These are phyloP conservation scores for Leptopterna dolabrata DNA, from an alignment of 2,888 invertebrate species.

Conservation along the genomic window DNA sequence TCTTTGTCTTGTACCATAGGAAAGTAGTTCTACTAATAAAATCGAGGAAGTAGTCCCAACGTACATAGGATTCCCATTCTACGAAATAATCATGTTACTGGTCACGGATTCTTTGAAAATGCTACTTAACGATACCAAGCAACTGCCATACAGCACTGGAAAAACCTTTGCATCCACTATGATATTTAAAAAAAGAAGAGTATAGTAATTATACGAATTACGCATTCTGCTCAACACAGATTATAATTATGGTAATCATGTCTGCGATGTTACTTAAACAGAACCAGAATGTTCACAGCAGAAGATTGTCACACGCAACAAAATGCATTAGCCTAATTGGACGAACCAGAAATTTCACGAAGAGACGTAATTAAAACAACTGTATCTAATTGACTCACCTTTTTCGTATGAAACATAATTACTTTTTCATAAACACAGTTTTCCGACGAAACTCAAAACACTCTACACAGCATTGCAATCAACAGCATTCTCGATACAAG, in stretches of 20 bases:
- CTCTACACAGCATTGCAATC: slow-evolving; percentile 45
- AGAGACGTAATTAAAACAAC: neutral
- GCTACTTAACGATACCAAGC: neutral
- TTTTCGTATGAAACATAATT: neutral
- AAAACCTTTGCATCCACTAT: neutral
- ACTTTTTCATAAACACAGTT: neutral
- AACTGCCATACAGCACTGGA: neutral
- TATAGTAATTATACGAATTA: neutral
- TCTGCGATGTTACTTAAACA: neutral
- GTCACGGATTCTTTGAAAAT: too few relatives aligned
- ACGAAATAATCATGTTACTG: too few relatives aligned
- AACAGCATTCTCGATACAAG: slow-evolving; percentile 40
- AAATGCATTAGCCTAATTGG: slow-evolving; percentile 1
- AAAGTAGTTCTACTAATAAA: too few relatives aligned
- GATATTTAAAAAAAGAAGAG: neutral
- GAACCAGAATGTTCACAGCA: neutral
- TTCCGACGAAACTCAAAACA: neutral
- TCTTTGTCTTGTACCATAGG: too few relatives aligned
- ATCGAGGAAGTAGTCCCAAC: too few relatives aligned
- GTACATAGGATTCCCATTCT: too few relatives aligned
- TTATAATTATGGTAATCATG: neutral
- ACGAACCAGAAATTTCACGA: neutral
- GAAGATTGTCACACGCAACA: neutral
- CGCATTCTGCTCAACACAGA: neutral
- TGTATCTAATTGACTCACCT: slow-evolving; percentile 5